Evolutionary conservation across 2,113 vertebrate genomes (phyloP).

Genomic region (Patagioenas fasciata): DNA sequence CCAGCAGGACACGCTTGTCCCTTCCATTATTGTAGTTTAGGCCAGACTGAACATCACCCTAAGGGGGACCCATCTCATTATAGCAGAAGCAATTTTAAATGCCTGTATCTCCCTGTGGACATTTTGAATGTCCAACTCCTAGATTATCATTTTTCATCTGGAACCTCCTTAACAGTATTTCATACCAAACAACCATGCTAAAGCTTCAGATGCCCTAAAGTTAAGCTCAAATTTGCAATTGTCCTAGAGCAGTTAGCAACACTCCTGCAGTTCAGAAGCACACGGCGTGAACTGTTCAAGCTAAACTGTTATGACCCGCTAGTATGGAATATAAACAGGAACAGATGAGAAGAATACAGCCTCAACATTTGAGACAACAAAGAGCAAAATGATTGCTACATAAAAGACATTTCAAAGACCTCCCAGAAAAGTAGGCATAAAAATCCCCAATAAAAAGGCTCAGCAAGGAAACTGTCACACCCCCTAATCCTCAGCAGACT

Average conservation of each 20-base stretch:
- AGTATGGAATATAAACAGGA: slow-evolving; percentile 57
- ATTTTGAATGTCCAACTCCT: not conserved
- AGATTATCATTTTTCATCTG: not conserved
- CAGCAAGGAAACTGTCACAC: slow-evolving; percentile 67
- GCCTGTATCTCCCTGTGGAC: not conserved
- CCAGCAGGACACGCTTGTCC: not conserved
- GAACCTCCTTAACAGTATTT: slow-evolving; percentile 21
- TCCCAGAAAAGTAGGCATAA: slow-evolving; percentile 69
- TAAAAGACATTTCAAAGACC: slow-evolving; percentile 75
- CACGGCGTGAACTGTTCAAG: not conserved
- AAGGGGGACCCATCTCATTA: not conserved
- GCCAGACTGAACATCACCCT: not conserved
- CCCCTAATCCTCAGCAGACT: slow-evolving; percentile 73
- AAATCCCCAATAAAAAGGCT: slow-evolving; percentile 71
- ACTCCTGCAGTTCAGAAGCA: not conserved
- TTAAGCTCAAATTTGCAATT: not conserved
- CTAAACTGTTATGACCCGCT: slow-evolving; percentile 44
- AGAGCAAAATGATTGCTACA: slow-evolving; percentile 69
- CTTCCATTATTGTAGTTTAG: not conserved
- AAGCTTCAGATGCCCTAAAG: not conserved
- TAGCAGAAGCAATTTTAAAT: not conserved
- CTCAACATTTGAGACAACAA: slow-evolving; percentile 69
- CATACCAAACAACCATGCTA: not conserved
- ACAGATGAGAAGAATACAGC: slow-evolving; percentile 59
- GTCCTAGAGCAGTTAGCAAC: not conserved